Evolutionary conservation across 2,888 invertebrate species (phyloP).

Genomic region (Beris chalybata): DNA sequence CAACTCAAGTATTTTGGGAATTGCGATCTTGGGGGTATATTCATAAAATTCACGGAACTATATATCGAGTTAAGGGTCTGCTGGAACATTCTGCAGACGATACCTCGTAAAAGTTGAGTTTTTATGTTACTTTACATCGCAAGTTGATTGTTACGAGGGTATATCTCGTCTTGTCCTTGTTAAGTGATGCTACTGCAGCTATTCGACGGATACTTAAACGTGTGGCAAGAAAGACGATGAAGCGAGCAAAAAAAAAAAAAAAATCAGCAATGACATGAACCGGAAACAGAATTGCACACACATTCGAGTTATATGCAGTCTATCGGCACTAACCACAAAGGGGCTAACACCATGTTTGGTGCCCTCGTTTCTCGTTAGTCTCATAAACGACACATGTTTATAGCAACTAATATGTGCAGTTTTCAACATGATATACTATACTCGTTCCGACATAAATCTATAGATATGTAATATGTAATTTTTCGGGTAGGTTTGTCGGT

Average conservation of each 20-base stretch:
- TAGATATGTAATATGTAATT: neutral
- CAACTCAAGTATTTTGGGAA: constrained; percentile 6
- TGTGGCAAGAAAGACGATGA: neutral
- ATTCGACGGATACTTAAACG: constrained; percentile 20
- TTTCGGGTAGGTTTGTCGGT: neutral
- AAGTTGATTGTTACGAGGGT: constrained; percentile 37
- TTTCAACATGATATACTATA: too few relatives aligned
- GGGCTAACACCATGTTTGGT: neutral
- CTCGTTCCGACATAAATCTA: neutral
- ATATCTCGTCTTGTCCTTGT: constrained; percentile 37
- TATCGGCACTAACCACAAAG: constrained; percentile 7
- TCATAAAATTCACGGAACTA: constrained; percentile 17
- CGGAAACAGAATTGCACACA: constrained; percentile 15
- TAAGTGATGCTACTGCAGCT: constrained; percentile 32
- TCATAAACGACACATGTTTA: constrained; percentile 20
- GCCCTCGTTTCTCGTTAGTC: neutral
- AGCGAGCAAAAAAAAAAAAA: neutral
- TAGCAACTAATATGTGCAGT: neutral
- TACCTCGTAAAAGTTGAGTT: constrained; percentile 36
- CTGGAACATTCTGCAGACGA: constrained; percentile 33
- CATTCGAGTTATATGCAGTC: neutral
- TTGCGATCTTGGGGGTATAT: constrained; percentile 15
- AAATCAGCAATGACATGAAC: constrained; percentile 15
- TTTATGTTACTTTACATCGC: constrained; percentile 35
- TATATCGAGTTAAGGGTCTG: constrained; percentile 11